Percentiles rank a stretch among this genome's conserved stretches.
Conservation (phyloP, 2,113 vertebrate genomes). For the Chloropsis hardwickii region DNA sequence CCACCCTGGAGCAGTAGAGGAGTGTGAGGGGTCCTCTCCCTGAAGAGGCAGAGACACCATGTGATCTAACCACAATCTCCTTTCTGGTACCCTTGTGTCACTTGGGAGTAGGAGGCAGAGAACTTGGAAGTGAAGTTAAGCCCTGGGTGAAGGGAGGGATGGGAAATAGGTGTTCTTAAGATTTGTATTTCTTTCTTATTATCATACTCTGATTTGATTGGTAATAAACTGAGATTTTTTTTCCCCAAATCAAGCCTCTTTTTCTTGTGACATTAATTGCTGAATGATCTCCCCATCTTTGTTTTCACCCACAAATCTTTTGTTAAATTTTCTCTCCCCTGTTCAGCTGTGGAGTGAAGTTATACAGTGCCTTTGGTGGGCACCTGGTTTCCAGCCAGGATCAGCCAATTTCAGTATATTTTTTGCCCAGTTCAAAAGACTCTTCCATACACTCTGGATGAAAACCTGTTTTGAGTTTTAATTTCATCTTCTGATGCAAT, state of each 20-base stretch:
- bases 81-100: neutral
- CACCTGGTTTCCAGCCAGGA: neutral
- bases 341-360: neutral
- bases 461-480: neutral
- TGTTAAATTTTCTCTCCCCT: neutral
- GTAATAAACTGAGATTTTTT: neutral
- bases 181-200: neutral
- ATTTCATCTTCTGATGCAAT: neutral
- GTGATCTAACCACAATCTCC: neutral
- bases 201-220: neutral
- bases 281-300: neutral
- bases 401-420: neutral
- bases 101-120: neutral
- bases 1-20: neutral
- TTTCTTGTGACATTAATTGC: neutral
- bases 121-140: neutral
- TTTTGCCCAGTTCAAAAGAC: neutral
- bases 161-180: neutral
- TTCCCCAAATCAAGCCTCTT: fast-evolving
- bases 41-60: fast-evolving
- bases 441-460: neutral
- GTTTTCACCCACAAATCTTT: neutral
- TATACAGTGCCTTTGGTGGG: neutral
- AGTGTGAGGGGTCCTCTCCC: neutral
- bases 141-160: neutral